A percentile compares a stretch with the other conserved stretches of the same genome.
These are phyloP conservation scores for Agrochola lota DNA, from an alignment of 2,888 invertebrate genomes.

Conservation along the genomic window DNA sequence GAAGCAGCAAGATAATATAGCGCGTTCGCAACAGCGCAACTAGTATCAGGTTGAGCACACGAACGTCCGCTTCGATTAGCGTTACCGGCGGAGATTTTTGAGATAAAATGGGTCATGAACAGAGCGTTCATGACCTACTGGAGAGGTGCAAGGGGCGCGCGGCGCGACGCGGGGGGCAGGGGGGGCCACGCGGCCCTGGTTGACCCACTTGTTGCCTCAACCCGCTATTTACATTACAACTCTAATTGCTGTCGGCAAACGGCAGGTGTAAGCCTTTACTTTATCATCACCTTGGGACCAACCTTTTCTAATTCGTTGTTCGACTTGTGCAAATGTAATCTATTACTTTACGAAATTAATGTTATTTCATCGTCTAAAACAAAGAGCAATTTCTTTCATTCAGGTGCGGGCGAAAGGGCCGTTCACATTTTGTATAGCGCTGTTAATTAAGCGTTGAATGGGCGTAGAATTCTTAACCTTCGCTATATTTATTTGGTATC, in stretches of 20 bases:
- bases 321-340: conserved; percentile 67
- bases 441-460: conserved; percentile 53
- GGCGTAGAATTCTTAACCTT: conserved; percentile 44
- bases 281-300: conserved; percentile 75
- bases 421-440: conserved; percentile 19
- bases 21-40: conserved; percentile 40
- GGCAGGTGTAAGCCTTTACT: conserved; percentile 76
- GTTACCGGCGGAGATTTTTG: conserved; percentile 75
- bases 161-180: conserved; percentile 39
- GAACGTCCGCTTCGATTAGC: conserved; percentile 68
- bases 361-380: conserved; percentile 40
- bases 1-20: conserved; percentile 40
- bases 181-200: conserved; percentile 74
- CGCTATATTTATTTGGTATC: conserved; percentile 64
- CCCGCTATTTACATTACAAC: conserved; percentile 85
- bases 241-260: conserved; percentile 80
- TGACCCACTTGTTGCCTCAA: conserved; percentile 90
- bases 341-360: conserved; percentile 56
- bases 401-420: conserved; percentile 4
- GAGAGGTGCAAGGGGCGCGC: conserved; percentile 63
- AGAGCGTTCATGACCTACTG: conserved; percentile 85
- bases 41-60: conserved; percentile 53
- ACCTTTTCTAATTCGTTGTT: conserved; percentile 76
- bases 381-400: conserved; percentile 21
- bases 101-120: conserved; percentile 89